Percentiles rank a stretch among this genome's conserved stretches.
phyloP scores from a whole-genome alignment of 2,888 invertebrate genomes.

The Brachyptera risi region DNA sequence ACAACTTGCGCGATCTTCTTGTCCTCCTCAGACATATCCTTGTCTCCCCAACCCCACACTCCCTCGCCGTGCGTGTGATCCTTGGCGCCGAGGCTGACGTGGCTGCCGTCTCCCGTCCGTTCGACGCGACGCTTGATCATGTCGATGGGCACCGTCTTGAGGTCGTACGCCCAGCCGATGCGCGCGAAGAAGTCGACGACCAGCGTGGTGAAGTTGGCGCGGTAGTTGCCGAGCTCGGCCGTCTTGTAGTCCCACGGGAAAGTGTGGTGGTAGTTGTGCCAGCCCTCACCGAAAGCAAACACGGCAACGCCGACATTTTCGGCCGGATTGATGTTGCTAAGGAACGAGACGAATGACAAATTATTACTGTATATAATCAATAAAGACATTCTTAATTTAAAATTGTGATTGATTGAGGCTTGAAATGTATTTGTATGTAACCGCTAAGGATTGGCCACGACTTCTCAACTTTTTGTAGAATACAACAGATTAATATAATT shows the following conservation, averaged over 20 bases:
- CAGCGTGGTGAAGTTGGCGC: conserved; percentile 67
- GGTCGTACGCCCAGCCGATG: conserved; percentile 83
- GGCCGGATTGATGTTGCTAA: conserved; percentile 43
- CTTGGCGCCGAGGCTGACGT: conserved; percentile 77
- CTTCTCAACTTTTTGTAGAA: too few relatives aligned
- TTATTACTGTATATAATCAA: too few relatives aligned
- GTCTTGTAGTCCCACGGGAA: conserved; percentile 87
- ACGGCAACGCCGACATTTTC: conserved; percentile 47
- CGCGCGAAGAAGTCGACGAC: conserved; percentile 78
- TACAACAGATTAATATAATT: too few relatives aligned
- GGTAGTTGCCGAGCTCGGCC: conserved; percentile 69
- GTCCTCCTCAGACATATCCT: conserved; percentile 36
- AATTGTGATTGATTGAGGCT: too few relatives aligned
- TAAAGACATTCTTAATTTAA: too few relatives aligned
- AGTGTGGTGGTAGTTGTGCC: conserved; percentile 56
- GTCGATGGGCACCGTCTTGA: conserved; percentile 71
- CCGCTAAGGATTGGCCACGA: too few relatives aligned
- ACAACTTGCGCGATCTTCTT: conserved; percentile 35
- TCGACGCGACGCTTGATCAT: conserved; percentile 64
- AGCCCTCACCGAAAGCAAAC: conserved; percentile 48
- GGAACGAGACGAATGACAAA: too few relatives aligned
- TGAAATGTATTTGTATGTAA: too few relatives aligned
- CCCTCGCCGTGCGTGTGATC: conserved; percentile 47
- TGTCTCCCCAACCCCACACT: conserved; percentile 33
- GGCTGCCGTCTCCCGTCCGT: conserved; percentile 69